Percentiles rank a stretch among this genome's conserved stretches.
Conservation (phyloP, 2,113 vertebrate species). For the Ramphastos sulfuratus region DNA sequence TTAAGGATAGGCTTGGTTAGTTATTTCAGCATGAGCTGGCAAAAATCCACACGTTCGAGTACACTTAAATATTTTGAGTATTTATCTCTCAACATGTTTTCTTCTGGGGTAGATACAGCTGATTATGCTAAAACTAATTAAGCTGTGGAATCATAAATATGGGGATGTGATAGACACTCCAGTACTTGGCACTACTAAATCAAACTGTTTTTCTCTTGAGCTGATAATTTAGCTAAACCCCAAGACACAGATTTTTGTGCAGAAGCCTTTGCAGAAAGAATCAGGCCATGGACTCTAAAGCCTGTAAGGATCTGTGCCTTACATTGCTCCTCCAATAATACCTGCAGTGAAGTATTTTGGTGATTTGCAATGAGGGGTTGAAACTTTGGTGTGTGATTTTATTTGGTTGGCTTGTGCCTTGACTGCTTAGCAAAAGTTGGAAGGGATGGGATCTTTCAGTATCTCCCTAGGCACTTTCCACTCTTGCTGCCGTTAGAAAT, state of each 20-base stretch:
- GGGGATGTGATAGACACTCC: not conserved
- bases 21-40: not conserved
- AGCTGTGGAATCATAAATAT: not conserved
- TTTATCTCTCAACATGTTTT: not conserved
- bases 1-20: not conserved
- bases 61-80: not conserved
- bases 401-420: not conserved
- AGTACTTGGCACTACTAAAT: not conserved
- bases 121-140: not conserved
- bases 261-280: not conserved
- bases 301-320: not conserved
- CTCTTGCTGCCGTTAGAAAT: slow-evolving; percentile 67
- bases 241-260: not conserved
- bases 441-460: slow-evolving; percentile 17
- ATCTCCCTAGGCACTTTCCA: slow-evolving; percentile 56
- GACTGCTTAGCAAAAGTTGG: slow-evolving; percentile 29
- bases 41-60: not conserved
- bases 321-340: not conserved
- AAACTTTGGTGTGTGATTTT: not conserved
- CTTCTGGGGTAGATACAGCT: not conserved
- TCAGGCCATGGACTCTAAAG: accelerated
- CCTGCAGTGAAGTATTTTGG: not conserved
- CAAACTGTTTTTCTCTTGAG: not conserved
- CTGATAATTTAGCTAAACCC: not conserved
- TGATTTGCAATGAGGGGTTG: not conserved